Evolutionary conservation across 2,797 vertebrate genomes (phyloP).

Genomic region (Bradypodion ventrale): DNA sequence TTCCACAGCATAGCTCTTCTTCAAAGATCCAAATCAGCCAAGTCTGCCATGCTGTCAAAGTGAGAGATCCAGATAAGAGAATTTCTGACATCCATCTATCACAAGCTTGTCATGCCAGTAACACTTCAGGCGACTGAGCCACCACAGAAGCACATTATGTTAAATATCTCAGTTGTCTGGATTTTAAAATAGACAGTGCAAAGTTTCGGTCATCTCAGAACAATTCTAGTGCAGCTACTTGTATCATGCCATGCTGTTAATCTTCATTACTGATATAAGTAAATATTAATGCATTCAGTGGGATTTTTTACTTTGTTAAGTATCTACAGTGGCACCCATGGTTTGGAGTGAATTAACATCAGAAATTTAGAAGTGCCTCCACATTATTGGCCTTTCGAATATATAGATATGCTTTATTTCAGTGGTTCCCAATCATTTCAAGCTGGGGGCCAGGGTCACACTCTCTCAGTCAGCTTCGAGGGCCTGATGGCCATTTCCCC

Average conservation of each 20-base stretch:
- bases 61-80: constrained; percentile 71
- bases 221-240: constrained; percentile 45
- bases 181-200: constrained; percentile 47
- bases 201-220: constrained; percentile 52
- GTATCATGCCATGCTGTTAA: background rate
- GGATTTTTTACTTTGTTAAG: background rate
- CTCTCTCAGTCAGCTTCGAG: no score
- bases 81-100: constrained; percentile 75
- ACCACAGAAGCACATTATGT: constrained; percentile 70
- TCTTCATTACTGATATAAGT: background rate
- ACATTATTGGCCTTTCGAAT: no score
- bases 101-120: constrained; percentile 69
- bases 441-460: no score
- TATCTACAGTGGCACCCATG: background rate
- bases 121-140: constrained; percentile 72
- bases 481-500: no score
- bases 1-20: constrained; percentile 62
- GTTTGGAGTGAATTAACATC: no score
- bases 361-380: no score
- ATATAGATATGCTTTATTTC: no score
- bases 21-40: constrained; percentile 71
- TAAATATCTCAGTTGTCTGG: constrained; percentile 65
- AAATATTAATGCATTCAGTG: background rate
- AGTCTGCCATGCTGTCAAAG: constrained; percentile 70
- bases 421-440: no score